Base-by-base conservation (phyloP, 2,888 invertebrate genomes). In the Drosophila tanythrix region DNA sequence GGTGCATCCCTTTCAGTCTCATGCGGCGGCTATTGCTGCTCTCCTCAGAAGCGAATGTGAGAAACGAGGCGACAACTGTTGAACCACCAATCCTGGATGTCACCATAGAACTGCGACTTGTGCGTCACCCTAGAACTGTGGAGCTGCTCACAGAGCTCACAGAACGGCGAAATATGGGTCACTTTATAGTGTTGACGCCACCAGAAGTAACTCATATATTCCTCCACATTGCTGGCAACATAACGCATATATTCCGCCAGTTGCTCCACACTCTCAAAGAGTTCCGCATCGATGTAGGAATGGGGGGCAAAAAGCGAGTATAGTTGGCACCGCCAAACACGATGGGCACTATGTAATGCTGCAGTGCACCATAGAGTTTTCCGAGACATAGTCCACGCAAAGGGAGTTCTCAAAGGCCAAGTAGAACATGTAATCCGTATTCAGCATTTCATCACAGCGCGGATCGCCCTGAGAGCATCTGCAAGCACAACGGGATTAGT, bases 251-350 rank as follows among this genome's bases (percentile, higher is more conserved):
- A 95, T 10, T 93, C 89, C 0, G 95, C 96, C 75, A 96, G 92
- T 25, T 94, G 93, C 80, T 93, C 92, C 2, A 95, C 94, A 2
- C 93, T 94, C 7, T 93, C 92, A 83, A 95, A 96, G 76, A 95
- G 94, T 76, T 95, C 94, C 2, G 95, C 95, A 91, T 96, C 94
- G 64, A 96, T 95, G 91, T 94, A 96, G 0, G 95, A 95, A 69
- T 94, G 92, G 0, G 94, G 0, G 96, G 96, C 1, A 95, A 94
- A 51, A 94, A 94, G 5, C 93, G 90, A 35, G 91, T 92, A 89
- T 96, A 95, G 88, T 96, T 94, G 46, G 94, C 94, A n/a, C 95
- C 96, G 2, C 96, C 95, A 93, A 95, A 95, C 10, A 95, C 95
- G 6, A 96, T 94, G 1, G 96, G 96, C 43, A 96, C 91, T 15